Evolutionary conservation across 2,888 invertebrate species (phyloP).

Genomic region (Drosophila pseudotalamancana): DNA sequence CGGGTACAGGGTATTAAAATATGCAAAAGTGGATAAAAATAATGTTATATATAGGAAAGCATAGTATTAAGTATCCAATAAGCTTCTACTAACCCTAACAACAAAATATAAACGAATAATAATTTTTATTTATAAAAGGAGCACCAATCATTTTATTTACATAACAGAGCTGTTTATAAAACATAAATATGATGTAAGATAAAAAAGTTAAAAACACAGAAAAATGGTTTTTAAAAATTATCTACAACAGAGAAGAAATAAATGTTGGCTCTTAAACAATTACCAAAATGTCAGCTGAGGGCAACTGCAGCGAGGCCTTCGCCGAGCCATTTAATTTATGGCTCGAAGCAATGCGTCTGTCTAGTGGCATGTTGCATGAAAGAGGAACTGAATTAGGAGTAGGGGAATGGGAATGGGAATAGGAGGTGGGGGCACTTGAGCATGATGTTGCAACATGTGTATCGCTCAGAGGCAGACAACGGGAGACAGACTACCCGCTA

Average conservation of each 20-base stretch:
- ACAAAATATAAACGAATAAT: too few relatives aligned
- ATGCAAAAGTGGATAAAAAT: too few relatives aligned
- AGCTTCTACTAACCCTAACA: too few relatives aligned
- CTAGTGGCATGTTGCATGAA: slow-evolving; percentile 15
- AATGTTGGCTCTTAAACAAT: slow-evolving; percentile 13
- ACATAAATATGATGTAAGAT: too few relatives aligned
- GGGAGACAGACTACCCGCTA: slow-evolving; percentile 10
- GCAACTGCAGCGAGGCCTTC: background rate
- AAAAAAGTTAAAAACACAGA: too few relatives aligned
- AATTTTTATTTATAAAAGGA: too few relatives aligned
- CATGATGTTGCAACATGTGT: slow-evolving; percentile 52
- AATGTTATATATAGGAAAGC: too few relatives aligned
- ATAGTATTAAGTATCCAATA: too few relatives aligned
- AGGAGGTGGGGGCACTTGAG: slow-evolving; percentile 22
- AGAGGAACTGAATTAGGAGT: background rate
- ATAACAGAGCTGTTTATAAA: too few relatives aligned
- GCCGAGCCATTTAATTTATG: slow-evolving; percentile 64
- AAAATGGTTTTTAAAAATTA: background rate
- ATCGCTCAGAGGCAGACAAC: slow-evolving; percentile 29
- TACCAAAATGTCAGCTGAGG: slow-evolving; percentile 33
- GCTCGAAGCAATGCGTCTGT: slow-evolving; percentile 56
- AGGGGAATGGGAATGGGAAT: too few relatives aligned
- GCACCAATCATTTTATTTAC: too few relatives aligned
- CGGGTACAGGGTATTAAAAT: too few relatives aligned
- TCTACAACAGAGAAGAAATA: background rate